Evolutionary conservation across 2,888 invertebrate genomes (phyloP).

Genomic region (Folsomia candida): DNA sequence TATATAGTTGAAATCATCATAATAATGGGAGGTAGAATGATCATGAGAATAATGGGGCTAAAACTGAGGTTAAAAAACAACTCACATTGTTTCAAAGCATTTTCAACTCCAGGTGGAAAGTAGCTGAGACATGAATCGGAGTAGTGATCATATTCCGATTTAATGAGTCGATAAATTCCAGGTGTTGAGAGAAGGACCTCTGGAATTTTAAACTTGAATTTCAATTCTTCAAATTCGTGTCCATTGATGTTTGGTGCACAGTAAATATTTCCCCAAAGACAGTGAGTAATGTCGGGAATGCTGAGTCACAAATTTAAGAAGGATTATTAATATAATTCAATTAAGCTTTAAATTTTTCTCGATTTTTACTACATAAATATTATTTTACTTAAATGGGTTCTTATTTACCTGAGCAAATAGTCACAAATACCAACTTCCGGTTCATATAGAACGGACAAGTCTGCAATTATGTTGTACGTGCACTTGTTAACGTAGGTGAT

Average conservation of each 20-base stretch:
- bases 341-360: no score
- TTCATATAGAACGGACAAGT: constrained; percentile 42
- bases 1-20: neutral
- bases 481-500: constrained; percentile 39
- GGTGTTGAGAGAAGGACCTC: constrained; percentile 37
- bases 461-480: constrained; percentile 39
- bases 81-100: constrained; percentile 49
- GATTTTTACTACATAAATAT: no score
- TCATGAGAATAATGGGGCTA: neutral
- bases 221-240: constrained; percentile 39
- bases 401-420: no score
- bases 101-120: constrained; percentile 54
- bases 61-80: no score
- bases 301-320: no score
- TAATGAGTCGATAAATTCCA: constrained; percentile 42
- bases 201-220: constrained; percentile 47
- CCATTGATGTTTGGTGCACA: constrained; percentile 42
- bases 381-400: no score
- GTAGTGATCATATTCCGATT: constrained; percentile 60
- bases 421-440: constrained; percentile 48
- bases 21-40: neutral
- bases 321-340: no score
- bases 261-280: constrained; percentile 47
- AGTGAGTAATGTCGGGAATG: constrained; percentile 42
- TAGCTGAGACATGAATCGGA: constrained; percentile 58